Base-by-base conservation (phyloP, 2,888 invertebrate genomes). In the Lutraria lutraria region DNA sequence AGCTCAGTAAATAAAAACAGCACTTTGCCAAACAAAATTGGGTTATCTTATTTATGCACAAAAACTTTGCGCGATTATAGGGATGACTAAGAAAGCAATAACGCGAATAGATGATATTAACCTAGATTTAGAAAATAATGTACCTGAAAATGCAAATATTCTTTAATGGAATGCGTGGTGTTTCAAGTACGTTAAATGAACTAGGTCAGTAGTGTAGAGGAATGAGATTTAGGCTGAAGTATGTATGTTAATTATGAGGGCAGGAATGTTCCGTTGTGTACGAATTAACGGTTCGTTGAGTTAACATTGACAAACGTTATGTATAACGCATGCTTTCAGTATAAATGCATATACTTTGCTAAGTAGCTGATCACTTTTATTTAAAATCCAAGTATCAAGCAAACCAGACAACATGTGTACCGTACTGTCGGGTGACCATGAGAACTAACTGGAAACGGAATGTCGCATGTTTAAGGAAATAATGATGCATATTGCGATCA, bases 281-380 rank as follows among this genome's bases (percentile, higher is more conserved):
- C 63, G 53, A 68, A 68, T 86, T 81, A 86, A 86, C 81, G 86
- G 86, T 86, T 53, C 81, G 68, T 52, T 81, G 81, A 60, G 25
- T 29, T 86, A 81, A 81, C 68, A 43, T 86, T 63, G 56, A 79
- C 54, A 34, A 79, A 29, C 80, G 52, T 25, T 56, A 85, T 56
- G 52, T 21, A 4, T 54, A 34, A 16, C 72, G 19, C 53, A 15
- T 25, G 72, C 53, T 16, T 60, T 60, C 29, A 1, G 54, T 53
- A 25, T 8, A 8, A 43, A 43, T 43, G 43, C 43, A 43, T 43
- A 43, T 43, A 43, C 43, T 43, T 43, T 43, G 43, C 4, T 43
- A 43, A 43, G 43, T 43, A 43, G 43, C 8, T 43, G 2, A 43
- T 43, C 8, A 43, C 8, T 43, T 43, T 43, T 2, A 43, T 43